These are phyloP conservation scores for Drosophila pectinifera DNA, from an alignment of 1,140 invertebrate genomes.

Conservation along the genomic window DNA sequence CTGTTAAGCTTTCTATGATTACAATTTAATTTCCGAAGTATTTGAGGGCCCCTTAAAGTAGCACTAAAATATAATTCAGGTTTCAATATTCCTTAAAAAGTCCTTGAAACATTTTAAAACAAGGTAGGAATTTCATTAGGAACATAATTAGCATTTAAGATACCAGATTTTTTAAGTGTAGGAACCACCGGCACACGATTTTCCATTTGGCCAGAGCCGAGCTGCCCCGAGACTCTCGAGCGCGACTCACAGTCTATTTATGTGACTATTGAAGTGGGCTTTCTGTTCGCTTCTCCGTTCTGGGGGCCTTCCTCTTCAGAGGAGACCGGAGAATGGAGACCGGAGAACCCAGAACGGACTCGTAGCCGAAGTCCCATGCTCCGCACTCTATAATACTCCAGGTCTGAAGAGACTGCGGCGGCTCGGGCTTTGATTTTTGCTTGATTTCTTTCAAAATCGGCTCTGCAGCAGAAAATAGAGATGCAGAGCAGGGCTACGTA, in stretches of 20 bases:
- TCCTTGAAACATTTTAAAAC: neutral
- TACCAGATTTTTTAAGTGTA: too few species aligned
- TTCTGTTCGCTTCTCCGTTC: constrained; percentile 45
- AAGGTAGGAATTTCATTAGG: too few species aligned
- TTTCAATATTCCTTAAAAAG: too few species aligned
- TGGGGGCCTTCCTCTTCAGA: constrained; percentile 40
- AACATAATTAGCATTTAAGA: too few species aligned
- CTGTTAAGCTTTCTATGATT: neutral
- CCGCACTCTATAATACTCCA: constrained; percentile 40
- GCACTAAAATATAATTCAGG: too few species aligned
- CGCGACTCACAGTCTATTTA: constrained; percentile 79
- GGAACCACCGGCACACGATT: constrained; percentile 64
- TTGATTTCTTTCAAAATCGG: constrained; percentile 84
- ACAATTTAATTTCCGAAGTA: neutral
- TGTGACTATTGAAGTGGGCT: constrained; percentile 81
- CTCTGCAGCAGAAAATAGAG: constrained; percentile 65
- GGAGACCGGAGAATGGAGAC: constrained; percentile 3
- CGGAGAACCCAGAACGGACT: constrained; percentile 2
- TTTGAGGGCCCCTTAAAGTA: too few species aligned
- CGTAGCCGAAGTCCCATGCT: constrained; percentile 31
- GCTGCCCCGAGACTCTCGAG: constrained; percentile 55
- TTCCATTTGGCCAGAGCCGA: constrained; percentile 57
- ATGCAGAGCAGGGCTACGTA: constrained; percentile 59
- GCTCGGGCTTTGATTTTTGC: constrained; percentile 82
- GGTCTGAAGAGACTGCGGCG: constrained; percentile 54